A percentile compares a stretch with the other conserved stretches of the same genome.
Conservation (phyloP, 2,113 vertebrate genomes). For the Riparia riparia region DNA sequence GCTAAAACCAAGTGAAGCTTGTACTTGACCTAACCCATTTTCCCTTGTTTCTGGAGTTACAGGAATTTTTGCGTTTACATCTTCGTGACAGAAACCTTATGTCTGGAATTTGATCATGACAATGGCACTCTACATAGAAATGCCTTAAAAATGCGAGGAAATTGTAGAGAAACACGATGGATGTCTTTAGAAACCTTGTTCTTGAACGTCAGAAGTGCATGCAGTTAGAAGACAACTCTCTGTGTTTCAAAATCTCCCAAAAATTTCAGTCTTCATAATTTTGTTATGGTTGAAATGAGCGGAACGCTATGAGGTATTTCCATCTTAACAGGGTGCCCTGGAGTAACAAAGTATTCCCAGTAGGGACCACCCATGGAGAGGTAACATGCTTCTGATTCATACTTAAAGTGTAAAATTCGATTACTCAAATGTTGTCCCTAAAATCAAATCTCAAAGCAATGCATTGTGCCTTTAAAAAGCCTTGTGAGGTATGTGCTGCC, state of each 20-base stretch:
- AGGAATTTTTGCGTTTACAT: conserved; percentile 2
- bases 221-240: not conserved
- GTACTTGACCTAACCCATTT: not conserved
- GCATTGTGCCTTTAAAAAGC: not conserved
- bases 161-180: not conserved
- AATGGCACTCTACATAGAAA: not conserved
- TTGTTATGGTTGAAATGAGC: not conserved
- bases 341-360: not conserved
- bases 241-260: not conserved
- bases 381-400: conserved; percentile 8
- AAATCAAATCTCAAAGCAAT: not conserved
- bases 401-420: not conserved
- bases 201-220: not conserved
- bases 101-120: not conserved
- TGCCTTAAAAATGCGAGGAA: conserved; percentile 23
- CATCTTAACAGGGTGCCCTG: not conserved
- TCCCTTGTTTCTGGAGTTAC: not conserved
- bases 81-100: not conserved
- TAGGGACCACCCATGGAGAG: not conserved
- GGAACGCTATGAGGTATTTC: not conserved
- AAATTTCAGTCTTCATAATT: not conserved
- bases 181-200: conserved; percentile 5
- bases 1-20: not conserved
- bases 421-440: not conserved
- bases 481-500: not conserved